Conservation (phyloP, 2,888 invertebrate genomes). For the Phania funesta region DNA sequence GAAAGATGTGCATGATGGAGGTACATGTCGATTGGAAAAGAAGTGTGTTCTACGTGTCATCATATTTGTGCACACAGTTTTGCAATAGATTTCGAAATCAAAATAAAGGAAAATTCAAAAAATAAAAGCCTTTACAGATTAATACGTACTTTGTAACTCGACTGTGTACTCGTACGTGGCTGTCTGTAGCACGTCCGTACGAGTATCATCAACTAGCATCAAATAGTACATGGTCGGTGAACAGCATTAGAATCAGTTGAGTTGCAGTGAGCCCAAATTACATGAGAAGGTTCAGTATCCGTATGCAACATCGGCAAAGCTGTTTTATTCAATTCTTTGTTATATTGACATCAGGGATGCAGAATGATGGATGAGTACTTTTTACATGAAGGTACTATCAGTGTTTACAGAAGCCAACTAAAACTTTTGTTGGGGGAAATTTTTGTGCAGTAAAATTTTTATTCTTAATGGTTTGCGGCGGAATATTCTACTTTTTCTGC, state of each 20-base stretch:
- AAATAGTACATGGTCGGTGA: slow-evolving; percentile 52
- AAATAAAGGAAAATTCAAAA: background rate
- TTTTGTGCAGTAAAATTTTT: too few relatives aligned
- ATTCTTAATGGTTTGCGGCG: too few relatives aligned
- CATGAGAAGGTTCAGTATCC: background rate
- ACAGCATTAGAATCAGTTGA: slow-evolving; percentile 51
- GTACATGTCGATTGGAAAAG: slow-evolving; percentile 4
- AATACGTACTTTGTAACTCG: background rate
- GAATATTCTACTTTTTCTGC: too few relatives aligned
- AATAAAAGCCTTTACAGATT: slow-evolving; percentile 17
- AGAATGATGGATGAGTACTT: background rate
- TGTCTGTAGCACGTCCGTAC: background rate
- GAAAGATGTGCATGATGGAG: background rate
- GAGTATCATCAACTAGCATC: slow-evolving; percentile 48
- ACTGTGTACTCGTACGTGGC: background rate
- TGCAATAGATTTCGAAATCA: slow-evolving; percentile 48
- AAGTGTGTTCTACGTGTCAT: slow-evolving; percentile 59
- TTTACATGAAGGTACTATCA: background rate
- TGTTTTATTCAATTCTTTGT: slow-evolving; percentile 1
- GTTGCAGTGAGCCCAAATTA: slow-evolving; percentile 15
- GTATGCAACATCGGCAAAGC: background rate
- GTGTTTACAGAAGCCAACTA: too few relatives aligned
- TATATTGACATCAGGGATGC: background rate
- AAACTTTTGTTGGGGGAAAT: too few relatives aligned
- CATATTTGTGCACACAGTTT: slow-evolving; percentile 59